Percentiles rank a stretch among this genome's conserved stretches.
phyloP scores from a whole-genome alignment of 1,140 invertebrate genomes.

The Drosophila ercepeae region DNA sequence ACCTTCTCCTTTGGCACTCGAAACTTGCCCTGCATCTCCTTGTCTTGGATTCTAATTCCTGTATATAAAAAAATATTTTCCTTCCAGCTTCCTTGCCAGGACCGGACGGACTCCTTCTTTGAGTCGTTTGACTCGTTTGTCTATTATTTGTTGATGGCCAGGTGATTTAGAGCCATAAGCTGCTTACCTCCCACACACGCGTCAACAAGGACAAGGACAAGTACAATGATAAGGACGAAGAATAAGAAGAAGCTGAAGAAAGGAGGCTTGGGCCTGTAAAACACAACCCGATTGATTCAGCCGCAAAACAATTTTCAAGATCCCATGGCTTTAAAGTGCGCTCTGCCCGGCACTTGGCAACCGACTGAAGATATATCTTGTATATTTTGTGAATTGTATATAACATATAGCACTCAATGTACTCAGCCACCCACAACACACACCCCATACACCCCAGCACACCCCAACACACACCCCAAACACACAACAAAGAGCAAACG shows the following conservation, averaged over 20 bases:
- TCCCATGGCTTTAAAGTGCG: slow-evolving; percentile 25
- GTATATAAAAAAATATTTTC: too few relatives aligned
- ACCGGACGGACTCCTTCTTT: slow-evolving; percentile 4
- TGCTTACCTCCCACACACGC: slow-evolving; percentile 16
- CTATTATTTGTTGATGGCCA: slow-evolving; percentile 2
- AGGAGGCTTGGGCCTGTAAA: too few relatives aligned
- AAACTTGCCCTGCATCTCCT: slow-evolving; percentile 31
- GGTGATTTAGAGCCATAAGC: slow-evolving; percentile 26
- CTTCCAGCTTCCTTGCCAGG: too few relatives aligned
- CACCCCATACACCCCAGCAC: not conserved
- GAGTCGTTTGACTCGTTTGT: not conserved
- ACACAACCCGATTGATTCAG: slow-evolving; percentile 20
- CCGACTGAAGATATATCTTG: not conserved
- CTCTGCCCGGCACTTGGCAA: not conserved
- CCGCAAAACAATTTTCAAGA: slow-evolving; percentile 23
- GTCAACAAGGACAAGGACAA: not conserved
- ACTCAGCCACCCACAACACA: slow-evolving; percentile 13
- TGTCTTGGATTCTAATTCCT: not conserved
- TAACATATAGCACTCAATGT: not conserved
- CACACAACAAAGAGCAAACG: slow-evolving; percentile 18
- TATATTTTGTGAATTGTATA: not conserved
- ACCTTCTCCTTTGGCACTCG: slow-evolving; percentile 49
- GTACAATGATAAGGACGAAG: too few relatives aligned
- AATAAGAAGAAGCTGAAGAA: too few relatives aligned
- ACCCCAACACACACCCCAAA: not conserved